A percentile compares a stretch with the other conserved stretches of the same genome.
phyloP scores from a whole-genome alignment of 2,888 invertebrate genomes.

The Netelia fuscicornis region DNA sequence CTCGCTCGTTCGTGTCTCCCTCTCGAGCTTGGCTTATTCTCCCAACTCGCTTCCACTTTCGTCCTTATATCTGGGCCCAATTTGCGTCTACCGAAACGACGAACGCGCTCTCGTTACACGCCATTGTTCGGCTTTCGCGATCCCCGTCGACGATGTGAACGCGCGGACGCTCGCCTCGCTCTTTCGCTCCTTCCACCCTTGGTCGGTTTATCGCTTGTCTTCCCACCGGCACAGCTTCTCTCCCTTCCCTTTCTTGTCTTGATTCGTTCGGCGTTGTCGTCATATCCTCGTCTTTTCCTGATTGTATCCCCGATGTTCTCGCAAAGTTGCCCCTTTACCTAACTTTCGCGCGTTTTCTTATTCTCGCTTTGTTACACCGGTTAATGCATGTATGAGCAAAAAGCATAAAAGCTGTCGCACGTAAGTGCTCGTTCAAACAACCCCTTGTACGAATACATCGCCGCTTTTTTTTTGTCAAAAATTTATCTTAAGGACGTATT shows the following conservation, averaged over 20 bases:
- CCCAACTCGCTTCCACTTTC: slow-evolving; percentile 30
- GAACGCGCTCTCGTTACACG: slow-evolving; percentile 78
- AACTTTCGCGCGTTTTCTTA: slow-evolving; percentile 15
- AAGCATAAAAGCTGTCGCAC: neutral
- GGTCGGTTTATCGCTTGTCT: slow-evolving; percentile 55
- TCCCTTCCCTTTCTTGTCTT: slow-evolving; percentile 52
- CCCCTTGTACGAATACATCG: too few relatives aligned
- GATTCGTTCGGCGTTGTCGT: neutral
- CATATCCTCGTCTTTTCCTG: slow-evolving; percentile 28
- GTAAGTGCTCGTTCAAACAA: neutral
- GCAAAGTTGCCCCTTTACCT: slow-evolving; percentile 33
- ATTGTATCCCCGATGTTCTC: slow-evolving; percentile 39
- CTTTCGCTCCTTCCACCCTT: neutral
- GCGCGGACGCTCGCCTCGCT: neutral
- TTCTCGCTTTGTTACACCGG: slow-evolving; percentile 18
- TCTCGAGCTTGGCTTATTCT: slow-evolving; percentile 17
- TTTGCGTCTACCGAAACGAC: slow-evolving; percentile 67
- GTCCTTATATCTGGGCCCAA: slow-evolving; percentile 62
- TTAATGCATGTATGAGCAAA: slow-evolving; percentile 13
- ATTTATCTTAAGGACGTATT: neutral
- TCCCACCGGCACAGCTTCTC: slow-evolving; percentile 59
- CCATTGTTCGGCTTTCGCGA: slow-evolving; percentile 76
- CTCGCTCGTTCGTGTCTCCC: slow-evolving; percentile 38
- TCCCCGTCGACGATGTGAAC: slow-evolving; percentile 31
- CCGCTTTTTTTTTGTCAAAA: neutral